phyloP scores from a whole-genome alignment of 2,797 vertebrate genomes.

The Eospalax fontanierii region DNA sequence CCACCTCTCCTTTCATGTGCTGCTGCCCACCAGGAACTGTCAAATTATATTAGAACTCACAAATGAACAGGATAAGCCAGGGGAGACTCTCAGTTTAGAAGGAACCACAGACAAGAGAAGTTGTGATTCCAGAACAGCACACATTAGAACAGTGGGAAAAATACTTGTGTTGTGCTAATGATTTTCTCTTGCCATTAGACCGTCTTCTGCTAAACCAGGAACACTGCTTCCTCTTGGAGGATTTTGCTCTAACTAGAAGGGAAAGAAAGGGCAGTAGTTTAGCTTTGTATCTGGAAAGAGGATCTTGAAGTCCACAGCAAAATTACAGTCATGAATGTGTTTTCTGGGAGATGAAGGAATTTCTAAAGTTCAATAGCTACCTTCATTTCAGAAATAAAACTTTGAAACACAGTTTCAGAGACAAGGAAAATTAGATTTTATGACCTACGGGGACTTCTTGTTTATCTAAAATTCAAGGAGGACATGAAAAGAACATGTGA shows the following conservation, averaged over 20 bases:
- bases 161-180: neutral
- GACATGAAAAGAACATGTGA: slow-evolving; percentile 23
- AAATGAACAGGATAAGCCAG: neutral
- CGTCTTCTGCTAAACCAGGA: neutral
- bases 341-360: slow-evolving; percentile 35
- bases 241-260: slow-evolving; percentile 21
- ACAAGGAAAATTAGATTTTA: slow-evolving; percentile 22
- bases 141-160: neutral
- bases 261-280: slow-evolving; percentile 14
- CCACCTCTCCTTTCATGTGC: neutral
- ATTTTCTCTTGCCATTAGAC: neutral
- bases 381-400: neutral
- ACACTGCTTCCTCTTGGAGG: neutral
- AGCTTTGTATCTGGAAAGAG: slow-evolving; percentile 17
- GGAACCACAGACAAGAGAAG: neutral
- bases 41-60: neutral
- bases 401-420: neutral
- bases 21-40: neutral
- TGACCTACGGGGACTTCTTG: neutral
- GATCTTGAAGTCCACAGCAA: slow-evolving; percentile 1
- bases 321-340: neutral
- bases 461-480: neutral
- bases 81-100: neutral
- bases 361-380: neutral
- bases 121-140: neutral